Percentiles rank a stretch among this genome's conserved stretches.
Evolutionary conservation across 2,888 invertebrate species (phyloP).

Genomic region (Trissoscelio sp.): DNA sequence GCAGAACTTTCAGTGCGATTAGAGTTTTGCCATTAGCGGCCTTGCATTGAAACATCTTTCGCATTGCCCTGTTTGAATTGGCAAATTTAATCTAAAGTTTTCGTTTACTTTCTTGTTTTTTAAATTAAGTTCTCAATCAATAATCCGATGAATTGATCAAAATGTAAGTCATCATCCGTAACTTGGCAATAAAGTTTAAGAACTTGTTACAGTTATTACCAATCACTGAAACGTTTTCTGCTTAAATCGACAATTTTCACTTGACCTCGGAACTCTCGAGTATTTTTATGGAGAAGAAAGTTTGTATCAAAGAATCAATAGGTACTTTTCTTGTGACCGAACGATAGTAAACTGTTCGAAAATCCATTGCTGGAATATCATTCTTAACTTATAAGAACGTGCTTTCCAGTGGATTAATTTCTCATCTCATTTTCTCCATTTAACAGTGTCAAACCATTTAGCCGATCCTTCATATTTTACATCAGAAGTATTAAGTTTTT

Average conservation of each 20-base stretch:
- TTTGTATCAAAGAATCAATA: constrained; percentile 60
- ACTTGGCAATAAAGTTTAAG: constrained; percentile 42
- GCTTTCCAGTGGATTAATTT: constrained; percentile 44
- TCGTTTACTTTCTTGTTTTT: constrained; percentile 34
- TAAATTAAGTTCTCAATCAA: constrained; percentile 47
- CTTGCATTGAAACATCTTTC: constrained; percentile 8
- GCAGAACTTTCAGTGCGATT: constrained; percentile 47
- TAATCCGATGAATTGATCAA: constrained; percentile 45
- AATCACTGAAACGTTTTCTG: constrained; percentile 39
- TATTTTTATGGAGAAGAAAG: constrained; percentile 50
- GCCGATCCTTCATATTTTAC: not conserved
- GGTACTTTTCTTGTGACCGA: constrained; percentile 45
- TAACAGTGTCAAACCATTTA: constrained; percentile 20
- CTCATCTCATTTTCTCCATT: constrained; percentile 20
- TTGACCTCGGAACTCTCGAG: constrained; percentile 44
- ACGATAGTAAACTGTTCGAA: constrained; percentile 44
- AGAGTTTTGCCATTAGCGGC: constrained; percentile 45
- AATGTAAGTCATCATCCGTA: constrained; percentile 25
- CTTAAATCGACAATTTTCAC: constrained; percentile 58
- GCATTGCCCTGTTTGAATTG: not conserved
- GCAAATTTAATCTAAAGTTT: constrained; percentile 49
- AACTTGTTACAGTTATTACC: constrained; percentile 54
- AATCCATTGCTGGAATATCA: constrained; percentile 51
- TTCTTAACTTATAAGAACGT: constrained; percentile 40
- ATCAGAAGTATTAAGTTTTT: not conserved